Evolutionary conservation across 2,888 invertebrate genomes (phyloP), one percentile per base, ranked within the genome.

Genomic region (Himalopsyche japonica): DNA sequence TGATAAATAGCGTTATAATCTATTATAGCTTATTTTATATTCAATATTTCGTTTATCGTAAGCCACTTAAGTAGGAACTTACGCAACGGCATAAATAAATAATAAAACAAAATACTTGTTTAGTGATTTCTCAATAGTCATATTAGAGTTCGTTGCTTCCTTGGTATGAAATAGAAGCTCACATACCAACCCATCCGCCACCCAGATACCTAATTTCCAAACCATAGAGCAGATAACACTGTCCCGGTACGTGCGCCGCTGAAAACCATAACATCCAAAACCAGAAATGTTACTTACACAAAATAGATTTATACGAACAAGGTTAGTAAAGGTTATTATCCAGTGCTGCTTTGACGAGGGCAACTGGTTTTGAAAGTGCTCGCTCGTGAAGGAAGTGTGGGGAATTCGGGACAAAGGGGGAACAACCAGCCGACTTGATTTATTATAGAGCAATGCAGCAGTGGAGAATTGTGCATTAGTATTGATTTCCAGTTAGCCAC

Each of bases 361-460:
- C 30, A 79, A 80, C 76, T 76, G 80, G 79, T 81, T 82, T 84
- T 49, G 77, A 64, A 78, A n/a, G 10, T n/a, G 7, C 37, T 27
- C 37, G 70, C 76, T 30, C 18, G 79, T 10, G 32, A 77, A 76
- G 80, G 83, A 43, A 76, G 15, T 43, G 37, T n/a, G 78, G 80
- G 82, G 82, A n/a, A 84, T 24, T 78, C 80, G 82, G 83, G 82
- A 82, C 77, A 81, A 76, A 47, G 30, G 27, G 79, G 79, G 77
- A 85, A 82, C 49, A 82, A 79, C 76, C 57, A 88, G 89, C 90
- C 90, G 89, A 90, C 90, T 82, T 92, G 92, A 92, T 92, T 92
- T 92, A 92, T 92, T 90, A 89, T 91, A 90, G 91, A 92, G 92
- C 92, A 92, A 91, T 92, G 92, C 92, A 88, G 88, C 87, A 92